Evolutionary conservation across 2,113 vertebrate species (phyloP).

Genomic region (Crotalus helleri): DNA sequence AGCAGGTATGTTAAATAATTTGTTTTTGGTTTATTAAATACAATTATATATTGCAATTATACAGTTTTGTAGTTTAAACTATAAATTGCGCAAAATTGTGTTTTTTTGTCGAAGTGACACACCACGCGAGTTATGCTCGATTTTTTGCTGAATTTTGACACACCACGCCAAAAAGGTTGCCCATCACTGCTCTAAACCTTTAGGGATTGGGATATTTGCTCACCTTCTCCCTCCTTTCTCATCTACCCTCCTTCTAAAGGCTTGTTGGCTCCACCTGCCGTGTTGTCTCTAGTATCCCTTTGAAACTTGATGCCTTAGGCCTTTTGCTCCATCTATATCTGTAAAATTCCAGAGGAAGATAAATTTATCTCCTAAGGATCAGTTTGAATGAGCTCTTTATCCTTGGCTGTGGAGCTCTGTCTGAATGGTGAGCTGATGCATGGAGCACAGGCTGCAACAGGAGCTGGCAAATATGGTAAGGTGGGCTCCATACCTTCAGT

Average conservation of each 20-base stretch:
- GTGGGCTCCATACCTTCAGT: not conserved
- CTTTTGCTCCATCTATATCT: slow-evolving; percentile 28
- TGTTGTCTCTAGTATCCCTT: slow-evolving; percentile 31
- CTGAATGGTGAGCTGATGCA: not conserved
- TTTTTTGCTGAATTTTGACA: no score
- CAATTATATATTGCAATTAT: no score
- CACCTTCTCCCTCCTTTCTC: not conserved
- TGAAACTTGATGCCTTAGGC: slow-evolving; percentile 46
- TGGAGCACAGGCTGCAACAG: not conserved
- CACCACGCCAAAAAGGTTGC: no score
- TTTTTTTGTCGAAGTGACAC: no score
- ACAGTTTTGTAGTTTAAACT: no score
- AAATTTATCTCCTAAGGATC: slow-evolving; percentile 36
- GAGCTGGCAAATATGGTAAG: not conserved
- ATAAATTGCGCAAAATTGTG: no score
- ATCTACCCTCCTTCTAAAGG: not conserved
- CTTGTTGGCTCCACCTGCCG: not conserved
- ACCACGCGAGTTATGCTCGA: no score
- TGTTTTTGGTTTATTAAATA: no score
- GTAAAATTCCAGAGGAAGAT: slow-evolving; percentile 60
- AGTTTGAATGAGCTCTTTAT: not conserved
- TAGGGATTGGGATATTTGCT: not conserved
- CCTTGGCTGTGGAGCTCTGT: not conserved
- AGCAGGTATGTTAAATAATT: no score
- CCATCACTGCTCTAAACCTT: not conserved